phyloP scores from a whole-genome alignment of 2,888 invertebrate genomes.

The Stenichneumon culpator region DNA sequence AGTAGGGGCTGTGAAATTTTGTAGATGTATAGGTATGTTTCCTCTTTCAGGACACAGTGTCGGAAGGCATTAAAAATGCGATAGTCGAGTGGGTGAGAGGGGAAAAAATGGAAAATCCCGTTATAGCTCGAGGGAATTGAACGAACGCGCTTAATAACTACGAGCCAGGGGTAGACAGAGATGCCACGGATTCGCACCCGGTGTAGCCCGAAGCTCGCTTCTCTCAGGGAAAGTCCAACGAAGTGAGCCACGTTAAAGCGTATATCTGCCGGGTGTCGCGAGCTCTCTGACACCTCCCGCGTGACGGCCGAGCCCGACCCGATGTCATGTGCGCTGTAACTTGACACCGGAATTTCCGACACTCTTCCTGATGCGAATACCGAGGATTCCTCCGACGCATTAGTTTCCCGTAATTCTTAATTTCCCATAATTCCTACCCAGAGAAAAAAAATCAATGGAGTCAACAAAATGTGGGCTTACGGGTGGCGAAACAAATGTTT shows the following conservation, averaged over 20 bases:
- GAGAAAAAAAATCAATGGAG: too few relatives aligned
- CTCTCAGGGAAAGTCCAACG: constrained; percentile 16
- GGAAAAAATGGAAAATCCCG: constrained; percentile 65
- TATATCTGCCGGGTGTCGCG: neutral
- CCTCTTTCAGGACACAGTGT: neutral
- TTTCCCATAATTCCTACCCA: too few relatives aligned
- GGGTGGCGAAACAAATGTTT: too few relatives aligned
- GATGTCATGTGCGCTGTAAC: neutral
- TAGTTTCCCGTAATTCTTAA: neutral
- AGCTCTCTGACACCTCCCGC: constrained; percentile 12
- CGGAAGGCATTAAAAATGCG: constrained; percentile 49
- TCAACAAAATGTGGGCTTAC: too few relatives aligned
- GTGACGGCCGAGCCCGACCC: neutral
- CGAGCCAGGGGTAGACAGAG: constrained; percentile 49
- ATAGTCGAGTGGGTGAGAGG: constrained; percentile 44
- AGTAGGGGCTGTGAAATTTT: constrained; percentile 25
- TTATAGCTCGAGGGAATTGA: constrained; percentile 79
- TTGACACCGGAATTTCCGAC: neutral
- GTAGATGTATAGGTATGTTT: neutral
- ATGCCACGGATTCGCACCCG: constrained; percentile 37
- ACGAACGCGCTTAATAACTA: constrained; percentile 80
- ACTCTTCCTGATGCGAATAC: neutral
- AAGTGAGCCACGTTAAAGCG: constrained; percentile 6
- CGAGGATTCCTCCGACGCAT: neutral
- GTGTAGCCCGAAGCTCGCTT: constrained; percentile 33